phyloP scores from a whole-genome alignment of 2,888 invertebrate genomes.

The Drosophila helvetica region DNA sequence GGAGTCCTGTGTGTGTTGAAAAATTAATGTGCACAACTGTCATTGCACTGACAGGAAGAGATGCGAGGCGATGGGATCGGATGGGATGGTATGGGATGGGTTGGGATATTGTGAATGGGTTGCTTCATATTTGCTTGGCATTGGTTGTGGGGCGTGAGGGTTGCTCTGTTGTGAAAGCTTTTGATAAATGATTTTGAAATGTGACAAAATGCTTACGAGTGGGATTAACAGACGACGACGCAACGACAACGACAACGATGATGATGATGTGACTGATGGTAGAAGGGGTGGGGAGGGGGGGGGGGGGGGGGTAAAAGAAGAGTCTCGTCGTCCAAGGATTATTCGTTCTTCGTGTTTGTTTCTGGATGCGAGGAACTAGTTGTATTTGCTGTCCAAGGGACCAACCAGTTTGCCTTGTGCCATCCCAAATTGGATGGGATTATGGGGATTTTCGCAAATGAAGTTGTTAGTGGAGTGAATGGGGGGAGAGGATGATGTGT shows the following conservation, averaged over 20 bases:
- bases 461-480: conserved; percentile 55
- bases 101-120: conserved; percentile 46
- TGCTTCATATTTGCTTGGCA: neutral
- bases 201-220: conserved; percentile 81
- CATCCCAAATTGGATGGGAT: conserved; percentile 51
- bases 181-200: conserved; percentile 82
- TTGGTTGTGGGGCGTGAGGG: conserved; percentile 56
- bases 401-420: conserved; percentile 28
- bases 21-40: conserved; percentile 76
- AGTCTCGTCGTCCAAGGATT: conserved; percentile 38
- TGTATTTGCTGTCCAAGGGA: conserved; percentile 36
- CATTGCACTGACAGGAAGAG: conserved; percentile 69
- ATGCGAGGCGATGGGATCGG: conserved; percentile 39
- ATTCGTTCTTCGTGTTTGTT: conserved; percentile 8
- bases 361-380: conserved; percentile 19
- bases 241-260: conserved; percentile 19
- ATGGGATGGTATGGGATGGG: conserved; percentile 5
- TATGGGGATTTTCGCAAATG: conserved; percentile 61
- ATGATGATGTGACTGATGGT: neutral
- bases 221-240: conserved; percentile 71
- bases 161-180: conserved; percentile 68
- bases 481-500: neutral
- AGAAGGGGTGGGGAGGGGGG: no score
- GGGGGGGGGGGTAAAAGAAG: neutral
- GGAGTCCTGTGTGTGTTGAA: conserved; percentile 69